Base-by-base conservation (phyloP, 2,113 vertebrate species). In the Lampris megalopsis region DNA sequence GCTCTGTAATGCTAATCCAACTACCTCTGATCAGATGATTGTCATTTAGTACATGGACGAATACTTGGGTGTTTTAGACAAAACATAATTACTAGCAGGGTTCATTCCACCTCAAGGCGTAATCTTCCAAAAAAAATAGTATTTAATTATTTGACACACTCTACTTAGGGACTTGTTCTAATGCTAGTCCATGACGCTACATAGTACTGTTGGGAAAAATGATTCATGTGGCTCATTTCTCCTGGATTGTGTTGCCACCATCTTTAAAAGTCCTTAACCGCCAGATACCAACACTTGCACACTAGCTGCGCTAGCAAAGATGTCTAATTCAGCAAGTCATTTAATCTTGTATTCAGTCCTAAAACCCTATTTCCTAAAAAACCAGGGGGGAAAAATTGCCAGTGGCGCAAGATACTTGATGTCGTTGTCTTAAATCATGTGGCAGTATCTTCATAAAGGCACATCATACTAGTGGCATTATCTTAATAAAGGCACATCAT, bases 301-400 rank as follows among this genome's bases (percentile, higher is more conserved):
- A 71, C 70, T 83, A 71, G 67, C 82, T 85, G 80, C 73, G 82
- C 75, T 81, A 75, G 73, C 80, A 78, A 77, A 58, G 45, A 63
- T 61, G 54, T 77, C 78, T 73, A 3, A n/a, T n/a, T 62, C 54
- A 79, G 69, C 6, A 81, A 24, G 71, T 68, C 56, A 69, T 53
- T 81, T 59, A 67, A 75, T 68, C 84, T 77, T 64, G 66, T 79
- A 60, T 65, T 67, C 74, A 75, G 42, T 59, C 53, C 53, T 50
- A 49, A 65, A 61, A 43, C 13, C 5, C 10, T 41, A 11, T 9
- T 50, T 10, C 11, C 5, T 11, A 5, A 7, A 53, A 53, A 53
- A 53, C 11, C 9, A 7, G 3, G 3, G 13, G n/a, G 13, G n/a
- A 13, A 53, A 53, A 58, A 1, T 36, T 38, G 56, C 35, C 35